Evolutionary conservation across 2,797 vertebrate species (phyloP), one percentile per base, ranked within the genome.

Genomic region (Antennarius maculatus): DNA sequence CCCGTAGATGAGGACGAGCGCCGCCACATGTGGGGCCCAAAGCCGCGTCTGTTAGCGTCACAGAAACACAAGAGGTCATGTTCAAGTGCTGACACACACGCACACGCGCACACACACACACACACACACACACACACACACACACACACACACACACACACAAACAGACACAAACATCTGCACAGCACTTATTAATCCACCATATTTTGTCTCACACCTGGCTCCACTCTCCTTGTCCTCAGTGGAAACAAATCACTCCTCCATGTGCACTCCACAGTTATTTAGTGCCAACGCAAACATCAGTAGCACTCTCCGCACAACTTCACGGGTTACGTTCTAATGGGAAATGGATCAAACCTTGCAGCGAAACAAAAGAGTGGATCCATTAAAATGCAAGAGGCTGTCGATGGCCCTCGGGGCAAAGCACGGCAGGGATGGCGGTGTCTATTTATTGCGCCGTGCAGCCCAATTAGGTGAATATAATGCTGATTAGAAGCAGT

Each of bases 351-450:
- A 74, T 74, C 76, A 80, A 79, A 80, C 57, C 28, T 23, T 63
- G 78, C 62, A 73, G 66, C 7, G 72, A 76, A 85, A 84, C 71
- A 80, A 83, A 83, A 72, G 66, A 51, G 56, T 9, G 48, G 68
- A 53, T 72, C 64, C 66, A 84, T 84, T 83, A 80, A 84, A 81
- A 87, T 82, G 69, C 74, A 74, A 79, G 69, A 42, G 43, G 48
- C 18, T 75, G 64, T 68, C 28, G 48, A 80, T 27, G 29, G 77
- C 63, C 81, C 74, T 55, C 43, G 3, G 65, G 79, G 82, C 53
- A 34, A 66, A 56, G 43, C 50, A 37, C 11, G 15, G 14, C 55
- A 50, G 52, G 46, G 53, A 69, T 49, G 71, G 43, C 27, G 62
- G 34, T 7, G 31, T 85, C 61, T 79, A 64, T 82, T 76, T 78